Evolutionary conservation across 2,113 vertebrate species (phyloP).

Genomic region (Lipophrys pholis): DNA sequence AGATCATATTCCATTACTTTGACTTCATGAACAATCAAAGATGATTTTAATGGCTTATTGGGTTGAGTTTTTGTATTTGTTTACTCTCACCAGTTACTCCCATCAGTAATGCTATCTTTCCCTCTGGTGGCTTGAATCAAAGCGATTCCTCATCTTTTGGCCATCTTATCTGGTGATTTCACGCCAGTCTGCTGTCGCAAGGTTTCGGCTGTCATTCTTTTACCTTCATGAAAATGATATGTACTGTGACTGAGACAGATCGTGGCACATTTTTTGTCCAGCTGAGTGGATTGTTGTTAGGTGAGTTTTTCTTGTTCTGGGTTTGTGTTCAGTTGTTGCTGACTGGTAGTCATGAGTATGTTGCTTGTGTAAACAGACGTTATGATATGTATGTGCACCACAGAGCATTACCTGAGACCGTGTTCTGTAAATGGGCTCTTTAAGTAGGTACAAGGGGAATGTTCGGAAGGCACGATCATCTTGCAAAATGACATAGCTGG

Average conservation of each 20-base stretch:
- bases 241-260: constrained; percentile 14
- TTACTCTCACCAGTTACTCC: constrained; percentile 5
- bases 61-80: neutral
- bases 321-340: constrained; percentile 67
- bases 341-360: constrained; percentile 68
- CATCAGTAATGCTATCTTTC: constrained; percentile 24
- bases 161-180: constrained; percentile 41
- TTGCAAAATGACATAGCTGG: constrained; percentile 23
- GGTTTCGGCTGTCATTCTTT: constrained; percentile 12
- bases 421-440: constrained; percentile 37
- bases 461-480: constrained; percentile 11
- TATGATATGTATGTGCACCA: constrained; percentile 27
- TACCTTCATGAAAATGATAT: constrained; percentile 4
- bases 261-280: constrained; percentile 47
- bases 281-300: constrained; percentile 74
- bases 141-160: constrained; percentile 16
- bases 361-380: constrained; percentile 74
- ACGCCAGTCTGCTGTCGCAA: constrained; percentile 9
- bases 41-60: neutral
- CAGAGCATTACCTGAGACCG: constrained; percentile 16
- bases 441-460: constrained; percentile 31
- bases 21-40: constrained; percentile 18
- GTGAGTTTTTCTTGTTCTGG: constrained; percentile 81
- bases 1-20: neutral
- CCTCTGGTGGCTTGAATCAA: constrained; percentile 36